Evolutionary conservation across 2,113 vertebrate genomes (phyloP), one percentile per base, ranked within the genome.

Genomic region (Acanthochromis polyacanthus): DNA sequence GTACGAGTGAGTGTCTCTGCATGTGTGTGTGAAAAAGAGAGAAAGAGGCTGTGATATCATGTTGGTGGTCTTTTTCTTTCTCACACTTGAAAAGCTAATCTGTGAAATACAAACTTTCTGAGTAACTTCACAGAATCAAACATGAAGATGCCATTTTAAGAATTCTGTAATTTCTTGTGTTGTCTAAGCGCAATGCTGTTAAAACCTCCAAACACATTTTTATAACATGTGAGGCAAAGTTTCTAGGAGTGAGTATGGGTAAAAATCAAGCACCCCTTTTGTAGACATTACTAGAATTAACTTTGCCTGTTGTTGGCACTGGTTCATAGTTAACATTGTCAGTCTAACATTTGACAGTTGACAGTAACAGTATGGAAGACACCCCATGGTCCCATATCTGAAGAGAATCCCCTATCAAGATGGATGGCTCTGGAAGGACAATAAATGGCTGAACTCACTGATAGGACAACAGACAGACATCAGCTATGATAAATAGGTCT

Each of bases 341-440:
- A 71, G 60, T 59, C 30, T 72, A 66, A 68, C 23, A 25, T 25
- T 62, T 86, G 90, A 90, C 89, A 88, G 71, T 61, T 93, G 88
- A 93, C 85, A 82, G 86, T 87, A 90, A 91, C 90, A 91, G 80
- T 82, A 87, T 90, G 86, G 88, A 90, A 91, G 89, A 91, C 90
- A 92, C 88, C 88, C 91, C 71, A 20, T 10, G 10, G 85, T 67
- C 65, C 55, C 65, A 71, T 91, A 92, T 94, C 90, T 92, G 50
- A 81, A 78, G 81, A 63, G 82, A 74, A 75, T 36, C 4, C 32
- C 75, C 84, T 93, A 94, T 94, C 94, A 91, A 87, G 91, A 93
- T 79, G 71, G 85, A 94, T 91, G 78, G 60, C 70, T 71, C 78
- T 81, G 80, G 75, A 28, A 81, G 79, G 80, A 86, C 79, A 84